Evolutionary conservation across 2,888 invertebrate genomes (phyloP), one percentile per base, ranked within the genome.

Genomic region (Octodonta nipae): DNA sequence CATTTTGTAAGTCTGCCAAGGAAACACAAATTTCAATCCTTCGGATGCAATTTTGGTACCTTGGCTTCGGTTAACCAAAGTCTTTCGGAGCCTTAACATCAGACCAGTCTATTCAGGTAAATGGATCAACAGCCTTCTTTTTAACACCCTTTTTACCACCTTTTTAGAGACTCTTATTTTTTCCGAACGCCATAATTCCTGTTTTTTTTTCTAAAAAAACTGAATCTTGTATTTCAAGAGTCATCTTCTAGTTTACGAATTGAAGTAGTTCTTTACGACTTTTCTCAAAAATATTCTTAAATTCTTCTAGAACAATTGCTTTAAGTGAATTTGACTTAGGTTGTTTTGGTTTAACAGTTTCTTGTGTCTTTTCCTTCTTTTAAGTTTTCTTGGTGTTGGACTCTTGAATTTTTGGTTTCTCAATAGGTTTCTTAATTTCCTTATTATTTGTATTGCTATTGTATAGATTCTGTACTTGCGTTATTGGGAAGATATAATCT

Each of bases 401-500:
- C 47, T 42, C 43, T 43, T 25, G 44, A 22, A 48, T 33, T 47
- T 59, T 48, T 15, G 40, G 49, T 38, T 66, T 64, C 24, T 70
- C 67, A 22, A 22, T 4, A 8, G 61, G 58, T 38, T 70, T 66
- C 40, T 67, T 71, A 43, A 63, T 71, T 34, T 73, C 72, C 44
- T 75, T 73, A 49, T 73, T 73, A 49, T 71, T 72, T 44, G 70
- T 69, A 44, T 71, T 72, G 58, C 71, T 68, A 27, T 68, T 66
- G 47, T 78, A 76, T 38, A 80, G 66, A 33, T 71, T 73, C 44
- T 75, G 75, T 30, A 77, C 68, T 61, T 79, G 76, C 24, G 76
- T 70, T 40, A 75, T 64, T 2, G 80, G 73, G 37, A 79, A 64
- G 52, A 81, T 70, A 60, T 83, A 82, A 54, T 82, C 81, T 41